Percentiles rank a stretch among this genome's conserved stretches.
Evolutionary conservation across 2,888 invertebrate species (phyloP).

Genomic region (Koerneria pararmatus): DNA sequence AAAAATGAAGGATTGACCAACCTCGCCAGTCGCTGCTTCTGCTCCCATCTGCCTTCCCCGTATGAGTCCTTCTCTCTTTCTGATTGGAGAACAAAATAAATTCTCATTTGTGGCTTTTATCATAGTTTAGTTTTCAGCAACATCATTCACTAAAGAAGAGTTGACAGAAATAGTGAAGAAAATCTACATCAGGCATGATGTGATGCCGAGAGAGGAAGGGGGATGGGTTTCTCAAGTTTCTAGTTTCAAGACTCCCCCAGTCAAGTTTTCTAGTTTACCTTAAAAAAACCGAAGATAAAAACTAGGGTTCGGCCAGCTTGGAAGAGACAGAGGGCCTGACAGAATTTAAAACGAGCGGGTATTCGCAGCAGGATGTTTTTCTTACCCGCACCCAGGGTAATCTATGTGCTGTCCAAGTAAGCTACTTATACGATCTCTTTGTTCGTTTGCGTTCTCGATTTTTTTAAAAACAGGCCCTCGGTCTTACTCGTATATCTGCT

Average conservation of each 20-base stretch:
- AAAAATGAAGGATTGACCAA: constrained; percentile 64
- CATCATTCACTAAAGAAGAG: not conserved
- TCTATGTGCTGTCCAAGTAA: too few species aligned
- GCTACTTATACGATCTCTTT: too few species aligned
- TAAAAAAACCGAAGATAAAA: constrained; percentile 8
- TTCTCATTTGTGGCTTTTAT: not conserved
- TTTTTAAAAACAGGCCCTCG: too few species aligned
- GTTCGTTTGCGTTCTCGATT: too few species aligned
- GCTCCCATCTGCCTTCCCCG: constrained; percentile 68
- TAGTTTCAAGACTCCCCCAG: not conserved
- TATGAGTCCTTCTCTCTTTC: constrained; percentile 60
- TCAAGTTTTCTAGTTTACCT: not conserved
- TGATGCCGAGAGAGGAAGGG: not conserved
- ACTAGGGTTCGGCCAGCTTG: too few species aligned
- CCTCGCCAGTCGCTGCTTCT: constrained; percentile 71
- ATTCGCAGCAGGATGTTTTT: too few species aligned
- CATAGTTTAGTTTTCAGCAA: not conserved
- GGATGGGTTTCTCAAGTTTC: not conserved
- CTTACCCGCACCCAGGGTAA: too few species aligned
- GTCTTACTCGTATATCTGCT: too few species aligned
- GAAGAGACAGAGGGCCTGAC: too few species aligned
- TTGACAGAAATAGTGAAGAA: not conserved
- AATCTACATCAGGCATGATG: not conserved
- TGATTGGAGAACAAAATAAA: constrained; percentile 27
- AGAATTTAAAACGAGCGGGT: too few species aligned